phyloP scores from a whole-genome alignment of 2,888 invertebrate genomes.

The Buathra laborator region DNA sequence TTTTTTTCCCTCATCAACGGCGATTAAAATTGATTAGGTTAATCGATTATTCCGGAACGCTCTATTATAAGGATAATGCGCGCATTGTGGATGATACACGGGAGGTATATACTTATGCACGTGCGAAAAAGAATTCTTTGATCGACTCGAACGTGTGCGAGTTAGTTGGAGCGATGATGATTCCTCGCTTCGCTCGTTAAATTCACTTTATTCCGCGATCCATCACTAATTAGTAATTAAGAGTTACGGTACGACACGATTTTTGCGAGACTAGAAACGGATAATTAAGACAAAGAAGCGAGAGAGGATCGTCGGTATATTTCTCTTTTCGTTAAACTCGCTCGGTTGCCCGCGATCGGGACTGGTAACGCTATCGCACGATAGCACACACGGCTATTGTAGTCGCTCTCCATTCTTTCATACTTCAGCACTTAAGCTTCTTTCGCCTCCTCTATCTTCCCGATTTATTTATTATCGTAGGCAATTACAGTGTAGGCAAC shows the following conservation, averaged over 20 bases:
- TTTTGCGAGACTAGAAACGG: conserved; percentile 45
- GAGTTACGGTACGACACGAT: conserved; percentile 62
- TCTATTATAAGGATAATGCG: background rate
- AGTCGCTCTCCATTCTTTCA: conserved; percentile 34
- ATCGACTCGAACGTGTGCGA: conserved; percentile 19
- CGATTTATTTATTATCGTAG: conserved; percentile 50
- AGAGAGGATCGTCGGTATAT: conserved; percentile 3
- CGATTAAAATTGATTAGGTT: conserved; percentile 6
- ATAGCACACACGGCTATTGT: conserved; percentile 25
- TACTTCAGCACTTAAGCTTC: conserved; percentile 3
- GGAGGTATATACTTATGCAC: background rate
- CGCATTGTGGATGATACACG: background rate
- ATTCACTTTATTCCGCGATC: conserved; percentile 59
- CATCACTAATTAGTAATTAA: conserved; percentile 68
- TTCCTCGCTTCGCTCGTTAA: conserved; percentile 61
- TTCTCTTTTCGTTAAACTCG: conserved; percentile 13
- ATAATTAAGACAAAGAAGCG: conserved; percentile 48
- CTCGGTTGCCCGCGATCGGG: background rate
- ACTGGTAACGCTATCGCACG: background rate
- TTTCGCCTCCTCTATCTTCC: background rate
- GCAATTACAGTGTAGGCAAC: conserved; percentile 33
- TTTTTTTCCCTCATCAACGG: background rate
- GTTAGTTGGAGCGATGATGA: conserved; percentile 10
- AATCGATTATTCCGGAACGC: background rate
- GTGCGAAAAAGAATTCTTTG: conserved; percentile 25